phyloP scores from a whole-genome alignment of 2,113 vertebrate species.

The Corydoras sp. region DNA sequence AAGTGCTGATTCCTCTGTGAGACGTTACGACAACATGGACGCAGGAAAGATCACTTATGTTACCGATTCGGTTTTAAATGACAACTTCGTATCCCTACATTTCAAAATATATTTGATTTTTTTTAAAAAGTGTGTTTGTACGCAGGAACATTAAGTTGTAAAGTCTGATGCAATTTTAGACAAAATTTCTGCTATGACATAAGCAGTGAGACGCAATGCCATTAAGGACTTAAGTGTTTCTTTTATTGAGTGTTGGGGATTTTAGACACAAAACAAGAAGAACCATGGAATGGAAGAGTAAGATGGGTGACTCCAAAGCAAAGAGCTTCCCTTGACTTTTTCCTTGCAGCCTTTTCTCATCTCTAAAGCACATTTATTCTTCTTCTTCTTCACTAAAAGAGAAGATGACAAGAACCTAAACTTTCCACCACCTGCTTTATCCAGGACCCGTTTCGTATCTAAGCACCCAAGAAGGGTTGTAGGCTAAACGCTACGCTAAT shows the following conservation, averaged over 20 bases:
- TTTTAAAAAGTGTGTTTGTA: no score
- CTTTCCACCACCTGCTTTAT: background rate
- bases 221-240: slow-evolving; percentile 52
- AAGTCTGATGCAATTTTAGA: no score
- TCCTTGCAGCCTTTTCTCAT: slow-evolving; percentile 40
- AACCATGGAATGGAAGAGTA: slow-evolving; percentile 23
- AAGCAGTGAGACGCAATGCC: slow-evolving; percentile 34
- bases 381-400: background rate
- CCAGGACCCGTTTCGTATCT: no score
- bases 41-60: no score
- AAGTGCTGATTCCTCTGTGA: background rate
- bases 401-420: background rate
- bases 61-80: no score
- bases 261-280: no score
- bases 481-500: no score
- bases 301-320: slow-evolving; percentile 34
- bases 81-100: no score
- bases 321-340: slow-evolving; percentile 56
- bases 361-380: background rate
- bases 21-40: background rate
- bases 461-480: no score
- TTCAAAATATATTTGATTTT: no score
- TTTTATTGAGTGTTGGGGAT: slow-evolving; percentile 62
- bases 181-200: background rate
- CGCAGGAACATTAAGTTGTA: no score